Evolutionary conservation across 92 coral and sea anemone genomes (phyloP).

Genomic region (Meandrina meandrites): DNA sequence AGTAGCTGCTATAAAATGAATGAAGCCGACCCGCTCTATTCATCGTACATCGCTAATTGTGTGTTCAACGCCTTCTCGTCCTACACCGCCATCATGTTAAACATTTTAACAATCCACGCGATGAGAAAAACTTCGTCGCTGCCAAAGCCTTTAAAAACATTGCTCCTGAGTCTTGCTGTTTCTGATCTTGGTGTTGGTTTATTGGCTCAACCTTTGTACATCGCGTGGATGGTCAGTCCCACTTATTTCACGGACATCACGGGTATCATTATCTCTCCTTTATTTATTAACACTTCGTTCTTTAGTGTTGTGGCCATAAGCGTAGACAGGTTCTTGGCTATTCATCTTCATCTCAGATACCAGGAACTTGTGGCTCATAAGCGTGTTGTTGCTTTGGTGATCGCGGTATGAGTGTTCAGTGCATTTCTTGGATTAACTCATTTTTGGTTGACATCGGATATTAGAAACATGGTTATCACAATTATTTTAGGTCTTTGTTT

Average conservation of each 20-base stretch:
- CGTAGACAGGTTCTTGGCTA: too few species aligned
- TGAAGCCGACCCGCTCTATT: too few species aligned
- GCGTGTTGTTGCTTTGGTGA: not conserved
- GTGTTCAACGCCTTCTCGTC: conserved; percentile 8
- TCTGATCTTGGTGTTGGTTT: conserved; percentile 20
- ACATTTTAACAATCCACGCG: not conserved
- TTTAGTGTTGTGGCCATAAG: too few species aligned
- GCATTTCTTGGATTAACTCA: not conserved
- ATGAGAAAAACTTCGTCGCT: conserved; percentile 7
- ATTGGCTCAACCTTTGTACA: not conserved
- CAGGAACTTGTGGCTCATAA: not conserved
- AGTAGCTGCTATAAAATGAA: too few species aligned
- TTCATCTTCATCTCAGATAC: too few species aligned
- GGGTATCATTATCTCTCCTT: too few species aligned
- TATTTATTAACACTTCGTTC: too few species aligned
- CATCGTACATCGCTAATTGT: not conserved
- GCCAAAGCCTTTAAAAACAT: not conserved
- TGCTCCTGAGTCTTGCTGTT: conserved; percentile 13
- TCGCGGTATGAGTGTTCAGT: not conserved
- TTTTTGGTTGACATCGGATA: not conserved
- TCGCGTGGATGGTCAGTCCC: not conserved
- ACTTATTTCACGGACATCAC: too few species aligned
- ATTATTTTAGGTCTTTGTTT: too few species aligned
- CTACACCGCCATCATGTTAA: not conserved
- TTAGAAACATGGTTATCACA: not conserved